Percentiles rank a stretch among this genome's conserved stretches.
These are phyloP conservation scores for Trachelus iudaicus DNA, from an alignment of 2,888 invertebrate genomes.

Conservation along the genomic window DNA sequence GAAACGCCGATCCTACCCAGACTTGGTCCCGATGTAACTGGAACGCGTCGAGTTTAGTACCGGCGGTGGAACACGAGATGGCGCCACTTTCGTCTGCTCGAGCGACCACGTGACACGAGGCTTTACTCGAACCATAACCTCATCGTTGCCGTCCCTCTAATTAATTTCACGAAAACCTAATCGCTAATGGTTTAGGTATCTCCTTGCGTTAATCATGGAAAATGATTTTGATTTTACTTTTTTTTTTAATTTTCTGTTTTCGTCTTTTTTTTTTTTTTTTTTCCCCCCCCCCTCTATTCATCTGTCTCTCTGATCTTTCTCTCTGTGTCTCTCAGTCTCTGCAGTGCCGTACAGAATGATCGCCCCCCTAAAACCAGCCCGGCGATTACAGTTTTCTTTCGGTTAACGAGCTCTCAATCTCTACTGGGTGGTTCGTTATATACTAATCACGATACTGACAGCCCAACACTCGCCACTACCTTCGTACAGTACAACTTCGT, in stretches of 20 bases:
- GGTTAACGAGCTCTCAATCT: not conserved
- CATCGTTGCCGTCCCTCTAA: not conserved
- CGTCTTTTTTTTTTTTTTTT: slow-evolving; percentile 6
- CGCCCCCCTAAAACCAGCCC: not conserved
- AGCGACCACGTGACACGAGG: not conserved
- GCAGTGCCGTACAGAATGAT: not conserved
- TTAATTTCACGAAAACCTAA: not conserved
- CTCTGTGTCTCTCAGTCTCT: slow-evolving; percentile 4
- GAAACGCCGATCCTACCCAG: not conserved
- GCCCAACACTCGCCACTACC: slow-evolving; percentile 14
- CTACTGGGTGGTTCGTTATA: not conserved
- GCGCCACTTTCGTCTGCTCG: not conserved
- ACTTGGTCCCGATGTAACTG: not conserved
- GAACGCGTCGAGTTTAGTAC: not conserved
- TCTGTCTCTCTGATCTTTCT: slow-evolving; percentile 19
- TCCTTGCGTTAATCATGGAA: not conserved
- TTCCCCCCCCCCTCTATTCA: slow-evolving; percentile 13
- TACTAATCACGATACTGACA: not conserved
- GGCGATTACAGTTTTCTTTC: not conserved
- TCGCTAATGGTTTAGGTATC: not conserved
- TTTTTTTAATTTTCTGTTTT: not conserved
- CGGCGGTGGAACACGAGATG: not conserved
- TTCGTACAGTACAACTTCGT: not conserved
- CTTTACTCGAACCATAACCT: not conserved
- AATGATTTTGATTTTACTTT: slow-evolving; percentile 5